phyloP scores from a whole-genome alignment of 37 sponge, comb jelly and placozoan species.

The Bolinopsis microptera region DNA sequence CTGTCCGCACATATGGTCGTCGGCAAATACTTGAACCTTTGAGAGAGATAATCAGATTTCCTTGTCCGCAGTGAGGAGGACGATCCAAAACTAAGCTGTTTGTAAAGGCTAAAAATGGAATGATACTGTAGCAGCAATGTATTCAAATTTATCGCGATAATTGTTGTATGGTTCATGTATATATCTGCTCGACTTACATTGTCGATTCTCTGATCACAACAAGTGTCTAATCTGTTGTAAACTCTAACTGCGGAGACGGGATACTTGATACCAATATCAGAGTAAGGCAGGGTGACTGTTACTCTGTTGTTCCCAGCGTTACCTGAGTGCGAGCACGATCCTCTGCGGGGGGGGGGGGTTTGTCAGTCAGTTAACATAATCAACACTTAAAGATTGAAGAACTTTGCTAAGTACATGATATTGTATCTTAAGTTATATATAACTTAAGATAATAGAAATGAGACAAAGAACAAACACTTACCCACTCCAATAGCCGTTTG shows the following conservation, averaged over 20 bases:
- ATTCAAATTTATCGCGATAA: too few relatives aligned
- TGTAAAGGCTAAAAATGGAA: too few relatives aligned
- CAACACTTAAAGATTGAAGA: too few relatives aligned
- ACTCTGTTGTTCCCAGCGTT: not conserved
- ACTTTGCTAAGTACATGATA: not conserved
- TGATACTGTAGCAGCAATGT: too few relatives aligned
- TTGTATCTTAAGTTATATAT: too few relatives aligned
- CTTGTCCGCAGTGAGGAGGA: too few relatives aligned
- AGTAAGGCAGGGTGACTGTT: not conserved
- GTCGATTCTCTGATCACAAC: constrained; percentile 4
- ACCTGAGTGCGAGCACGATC: not conserved
- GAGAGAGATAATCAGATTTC: too few relatives aligned
- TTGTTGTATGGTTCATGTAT: too few relatives aligned
- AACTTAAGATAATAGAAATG: too few relatives aligned
- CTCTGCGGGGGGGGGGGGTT: not conserved
- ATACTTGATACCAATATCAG: not conserved
- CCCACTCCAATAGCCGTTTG: not conserved
- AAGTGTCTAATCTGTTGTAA: constrained; percentile 7
- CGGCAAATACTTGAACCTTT: not conserved
- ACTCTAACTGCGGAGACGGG: not conserved
- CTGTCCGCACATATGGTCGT: constrained; percentile 5
- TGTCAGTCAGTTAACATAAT: not conserved
- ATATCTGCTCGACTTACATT: too few relatives aligned
- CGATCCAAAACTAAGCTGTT: too few relatives aligned
- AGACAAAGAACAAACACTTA: too few relatives aligned